A percentile compares a stretch with the other conserved stretches of the same genome.
These are phyloP conservation scores for Rhaphigaster nebulosa DNA, from an alignment of 2,888 invertebrate species.

Conservation along the genomic window DNA sequence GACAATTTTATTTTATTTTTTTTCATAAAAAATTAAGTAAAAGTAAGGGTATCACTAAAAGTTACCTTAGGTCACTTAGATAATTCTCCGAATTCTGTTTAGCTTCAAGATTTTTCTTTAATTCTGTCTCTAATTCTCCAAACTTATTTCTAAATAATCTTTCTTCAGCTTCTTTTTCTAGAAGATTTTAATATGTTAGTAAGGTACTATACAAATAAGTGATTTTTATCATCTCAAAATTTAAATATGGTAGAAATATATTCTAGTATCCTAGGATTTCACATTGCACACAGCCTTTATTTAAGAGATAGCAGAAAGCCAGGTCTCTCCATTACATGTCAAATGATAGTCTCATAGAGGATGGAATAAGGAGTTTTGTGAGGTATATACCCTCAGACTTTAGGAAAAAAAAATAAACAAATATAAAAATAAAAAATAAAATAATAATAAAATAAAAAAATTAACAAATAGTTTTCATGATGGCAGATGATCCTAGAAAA, in stretches of 20 bases:
- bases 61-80: slow-evolving; percentile 64
- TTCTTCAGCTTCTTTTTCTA: slow-evolving; percentile 66
- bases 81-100: slow-evolving; percentile 63
- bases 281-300: not conserved
- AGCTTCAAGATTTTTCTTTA: slow-evolving; percentile 65
- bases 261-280: not conserved
- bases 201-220: not conserved
- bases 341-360: too few relatives aligned
- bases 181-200: not conserved
- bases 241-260: not conserved
- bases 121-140: slow-evolving; percentile 65
- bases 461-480: too few relatives aligned
- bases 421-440: too few relatives aligned
- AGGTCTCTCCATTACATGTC: too few relatives aligned
- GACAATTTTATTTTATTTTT: too few relatives aligned
- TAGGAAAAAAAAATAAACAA: too few relatives aligned
- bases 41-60: too few relatives aligned
- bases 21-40: too few relatives aligned
- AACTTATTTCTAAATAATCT: slow-evolving; percentile 65
- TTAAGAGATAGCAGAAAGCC: not conserved
- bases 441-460: too few relatives aligned
- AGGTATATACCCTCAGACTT: too few relatives aligned
- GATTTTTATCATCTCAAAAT: not conserved
- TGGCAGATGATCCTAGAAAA: too few relatives aligned
- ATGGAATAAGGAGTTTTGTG: too few relatives aligned